Conservation (phyloP, 2,888 invertebrate genomes). For the Augochlorella aurata region DNA sequence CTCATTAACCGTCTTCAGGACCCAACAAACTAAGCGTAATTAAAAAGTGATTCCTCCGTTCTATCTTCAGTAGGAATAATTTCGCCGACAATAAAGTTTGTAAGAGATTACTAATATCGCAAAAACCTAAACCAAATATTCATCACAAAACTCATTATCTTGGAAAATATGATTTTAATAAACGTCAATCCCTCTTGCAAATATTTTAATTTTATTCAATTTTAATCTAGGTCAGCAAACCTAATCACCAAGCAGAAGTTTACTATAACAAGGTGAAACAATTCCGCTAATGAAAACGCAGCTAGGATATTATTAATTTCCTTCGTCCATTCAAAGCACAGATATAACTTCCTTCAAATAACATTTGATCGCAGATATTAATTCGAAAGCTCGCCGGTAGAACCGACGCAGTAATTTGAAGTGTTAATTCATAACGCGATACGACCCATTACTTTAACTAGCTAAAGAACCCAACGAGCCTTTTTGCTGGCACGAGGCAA, state of each 20-base stretch:
- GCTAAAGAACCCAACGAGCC: neutral
- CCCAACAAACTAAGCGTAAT: neutral
- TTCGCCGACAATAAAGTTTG: too few species aligned
- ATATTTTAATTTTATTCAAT: neutral
- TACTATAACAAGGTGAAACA: neutral
- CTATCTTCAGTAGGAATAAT: neutral
- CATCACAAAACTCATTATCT: neutral
- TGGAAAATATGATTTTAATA: neutral
- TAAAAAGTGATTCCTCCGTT: neutral
- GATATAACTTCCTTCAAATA: neutral
- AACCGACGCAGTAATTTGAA: neutral
- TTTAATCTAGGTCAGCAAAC: neutral
- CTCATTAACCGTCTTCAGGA: neutral
- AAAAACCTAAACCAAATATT: neutral
- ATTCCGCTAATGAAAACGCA: neutral
- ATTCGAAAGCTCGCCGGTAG: neutral
- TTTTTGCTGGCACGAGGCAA: neutral
- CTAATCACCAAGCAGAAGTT: neutral
- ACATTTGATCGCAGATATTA: neutral
- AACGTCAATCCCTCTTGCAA: neutral
- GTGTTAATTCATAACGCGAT: neutral
- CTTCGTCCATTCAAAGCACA: neutral
- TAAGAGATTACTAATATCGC: neutral
- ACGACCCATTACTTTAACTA: neutral
- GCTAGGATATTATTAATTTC: neutral